Evolutionary conservation across 2,888 invertebrate species (phyloP).

Genomic region (Platycnemis pennipes): DNA sequence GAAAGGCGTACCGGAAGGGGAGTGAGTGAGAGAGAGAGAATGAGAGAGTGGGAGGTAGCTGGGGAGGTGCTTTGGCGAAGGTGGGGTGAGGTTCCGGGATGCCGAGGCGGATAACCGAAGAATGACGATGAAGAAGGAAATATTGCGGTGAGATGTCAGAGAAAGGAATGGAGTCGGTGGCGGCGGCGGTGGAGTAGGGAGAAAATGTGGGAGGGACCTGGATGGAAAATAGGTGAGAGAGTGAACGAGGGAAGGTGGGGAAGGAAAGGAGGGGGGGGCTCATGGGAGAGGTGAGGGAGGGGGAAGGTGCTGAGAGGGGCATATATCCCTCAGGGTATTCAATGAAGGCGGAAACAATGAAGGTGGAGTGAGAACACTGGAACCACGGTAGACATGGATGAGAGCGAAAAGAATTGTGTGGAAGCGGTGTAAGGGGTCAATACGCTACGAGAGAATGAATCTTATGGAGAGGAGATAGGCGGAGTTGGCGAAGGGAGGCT

Average conservation of each 20-base stretch:
- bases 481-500: background rate
- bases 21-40: background rate
- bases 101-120: background rate
- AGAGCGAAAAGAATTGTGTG: conserved; percentile 54
- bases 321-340: background rate
- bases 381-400: conserved; percentile 34
- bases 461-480: conserved; percentile 58
- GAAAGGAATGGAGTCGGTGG: conserved; percentile 37
- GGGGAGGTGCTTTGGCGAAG: background rate
- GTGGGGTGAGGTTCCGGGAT: background rate
- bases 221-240: background rate
- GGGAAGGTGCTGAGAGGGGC: background rate
- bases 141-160: conserved; percentile 55
- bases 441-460: conserved; percentile 43
- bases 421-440: conserved; percentile 50
- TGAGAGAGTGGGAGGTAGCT: background rate
- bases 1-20: background rate
- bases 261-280: background rate
- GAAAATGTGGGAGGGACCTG: background rate
- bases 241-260: background rate
- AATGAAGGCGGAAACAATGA: conserved; percentile 12
- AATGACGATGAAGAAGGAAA: conserved; percentile 47
- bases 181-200: background rate
- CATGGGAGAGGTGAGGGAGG: background rate
- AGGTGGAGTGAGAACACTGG: background rate